Evolutionary conservation across 2,797 vertebrate genomes (phyloP), one percentile per base, ranked within the genome.

Genomic region (Oreortyx pictus): DNA sequence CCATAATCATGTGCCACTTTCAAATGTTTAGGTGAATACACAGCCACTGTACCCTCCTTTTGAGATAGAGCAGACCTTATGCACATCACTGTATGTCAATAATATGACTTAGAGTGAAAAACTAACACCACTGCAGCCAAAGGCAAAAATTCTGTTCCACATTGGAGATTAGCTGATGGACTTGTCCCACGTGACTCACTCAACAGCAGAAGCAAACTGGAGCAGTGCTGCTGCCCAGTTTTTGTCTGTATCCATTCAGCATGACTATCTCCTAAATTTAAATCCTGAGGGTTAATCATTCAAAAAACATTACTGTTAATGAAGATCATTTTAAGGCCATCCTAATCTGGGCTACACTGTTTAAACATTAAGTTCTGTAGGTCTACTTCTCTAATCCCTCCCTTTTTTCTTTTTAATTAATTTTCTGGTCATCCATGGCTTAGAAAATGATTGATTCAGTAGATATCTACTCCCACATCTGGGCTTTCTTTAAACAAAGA

Each of bases 401-500:
- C 37, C 12, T 47, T 29, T 20, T 44, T 61, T 43, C 24, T 52
- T 77, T 85, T 54, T 13, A 71, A 86, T 81, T 92, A 78, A 70
- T 95, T 89, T 88, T 79, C 89, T 91, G 59, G 59, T 90, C 87
- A 78, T 47, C 35, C 27, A 43, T 70, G 74, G 43, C 66, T 91
- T 86, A 78, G 27, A 62, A 92, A 81, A 82, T 71, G 8, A 88
- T 65, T 89, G 84, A 80, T 75, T 79, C 77, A 52, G 60, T 37
- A 90, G 47, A 22, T 61, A 83, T 12, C 35, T 84, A 62, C 73
- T 88, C 62, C 16, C 33, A 76, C 20, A 90, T 68, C 87, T 87
- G 82, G 86, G 33, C 18, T 93, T 92, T 84, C 70, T 93, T 93
- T 79, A 90, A 94, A 82, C 41, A 80, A 86, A 81, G 29, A 86